phyloP scores from a whole-genome alignment of 2,797 vertebrate species.

The Pipistrellus kuhlii region DNA sequence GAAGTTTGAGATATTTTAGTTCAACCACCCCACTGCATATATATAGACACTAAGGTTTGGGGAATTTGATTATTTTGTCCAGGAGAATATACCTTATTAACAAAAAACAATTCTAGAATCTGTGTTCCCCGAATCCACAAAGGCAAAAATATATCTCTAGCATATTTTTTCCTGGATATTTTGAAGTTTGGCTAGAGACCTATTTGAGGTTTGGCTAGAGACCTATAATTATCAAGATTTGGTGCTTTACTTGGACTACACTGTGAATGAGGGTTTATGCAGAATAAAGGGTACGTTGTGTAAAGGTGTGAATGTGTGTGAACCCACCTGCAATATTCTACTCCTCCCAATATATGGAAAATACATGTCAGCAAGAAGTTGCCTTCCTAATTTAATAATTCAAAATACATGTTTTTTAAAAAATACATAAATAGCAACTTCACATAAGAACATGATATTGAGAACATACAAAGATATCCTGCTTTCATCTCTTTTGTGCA shows the following conservation, averaged over 20 bases:
- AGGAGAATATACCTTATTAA: neutral
- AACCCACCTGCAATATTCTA: neutral
- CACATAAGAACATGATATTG: neutral
- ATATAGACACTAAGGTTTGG: no score
- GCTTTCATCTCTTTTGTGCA: neutral
- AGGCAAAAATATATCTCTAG: neutral
- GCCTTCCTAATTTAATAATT: neutral
- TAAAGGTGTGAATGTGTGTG: neutral
- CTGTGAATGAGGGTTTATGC: neutral
- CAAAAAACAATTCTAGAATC: neutral
- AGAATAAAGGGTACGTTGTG: neutral
- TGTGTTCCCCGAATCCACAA: neutral
- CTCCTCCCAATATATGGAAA: neutral
- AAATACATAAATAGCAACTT: neutral
- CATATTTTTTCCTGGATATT: neutral
- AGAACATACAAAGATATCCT: neutral
- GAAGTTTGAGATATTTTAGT: no score
- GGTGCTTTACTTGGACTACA: neutral
- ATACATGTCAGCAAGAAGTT: neutral
- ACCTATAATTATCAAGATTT: neutral
- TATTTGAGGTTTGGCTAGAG: neutral
- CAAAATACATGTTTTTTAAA: neutral
- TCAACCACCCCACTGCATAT: no score
- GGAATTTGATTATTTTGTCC: no score
- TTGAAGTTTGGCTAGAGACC: neutral